A percentile compares a stretch with the other conserved stretches of the same genome.
phyloP scores from a whole-genome alignment of 2,888 invertebrate species.

The Megamerina dolium region DNA sequence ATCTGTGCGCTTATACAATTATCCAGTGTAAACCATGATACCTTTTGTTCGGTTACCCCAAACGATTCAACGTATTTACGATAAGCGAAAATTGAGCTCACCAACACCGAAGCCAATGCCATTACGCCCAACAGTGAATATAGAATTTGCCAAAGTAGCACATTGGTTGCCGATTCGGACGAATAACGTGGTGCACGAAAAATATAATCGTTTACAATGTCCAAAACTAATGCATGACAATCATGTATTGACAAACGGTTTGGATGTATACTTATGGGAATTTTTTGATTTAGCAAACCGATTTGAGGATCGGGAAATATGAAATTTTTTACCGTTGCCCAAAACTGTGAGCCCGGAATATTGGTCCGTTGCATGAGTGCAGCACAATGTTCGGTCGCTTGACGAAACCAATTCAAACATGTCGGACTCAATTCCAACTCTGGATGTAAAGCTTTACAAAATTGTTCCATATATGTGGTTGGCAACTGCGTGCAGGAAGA shows the following conservation, averaged over 20 bases:
- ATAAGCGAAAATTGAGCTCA: slow-evolving; percentile 12
- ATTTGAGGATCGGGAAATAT: slow-evolving; percentile 25
- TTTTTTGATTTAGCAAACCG: slow-evolving; percentile 20
- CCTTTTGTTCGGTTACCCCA: not conserved
- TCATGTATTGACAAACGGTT: slow-evolving; percentile 20
- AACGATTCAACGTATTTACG: no score
- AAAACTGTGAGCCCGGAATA: slow-evolving; percentile 19
- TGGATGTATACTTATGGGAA: slow-evolving; percentile 25
- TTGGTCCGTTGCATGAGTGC: slow-evolving; percentile 10
- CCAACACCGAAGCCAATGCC: slow-evolving; percentile 11
- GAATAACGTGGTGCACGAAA: slow-evolving; percentile 24
- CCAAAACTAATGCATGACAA: slow-evolving; percentile 24
- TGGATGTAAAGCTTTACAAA: slow-evolving; percentile 21
- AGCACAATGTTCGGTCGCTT: slow-evolving; percentile 26
- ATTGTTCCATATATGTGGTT: slow-evolving; percentile 22
- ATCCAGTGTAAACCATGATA: slow-evolving; percentile 9
- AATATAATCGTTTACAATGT: slow-evolving; percentile 27
- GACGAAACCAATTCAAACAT: slow-evolving; percentile 27
- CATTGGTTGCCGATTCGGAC: slow-evolving; percentile 21
- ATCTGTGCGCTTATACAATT: slow-evolving; percentile 15
- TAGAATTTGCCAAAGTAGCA: slow-evolving; percentile 23
- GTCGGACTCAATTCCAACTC: slow-evolving; percentile 18
- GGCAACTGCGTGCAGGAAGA: slow-evolving; percentile 10
- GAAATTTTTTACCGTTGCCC: slow-evolving; percentile 24
- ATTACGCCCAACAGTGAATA: slow-evolving; percentile 19